These are phyloP conservation scores for Dryadula phaetusa DNA, from an alignment of 2,888 invertebrate species.

Conservation along the genomic window DNA sequence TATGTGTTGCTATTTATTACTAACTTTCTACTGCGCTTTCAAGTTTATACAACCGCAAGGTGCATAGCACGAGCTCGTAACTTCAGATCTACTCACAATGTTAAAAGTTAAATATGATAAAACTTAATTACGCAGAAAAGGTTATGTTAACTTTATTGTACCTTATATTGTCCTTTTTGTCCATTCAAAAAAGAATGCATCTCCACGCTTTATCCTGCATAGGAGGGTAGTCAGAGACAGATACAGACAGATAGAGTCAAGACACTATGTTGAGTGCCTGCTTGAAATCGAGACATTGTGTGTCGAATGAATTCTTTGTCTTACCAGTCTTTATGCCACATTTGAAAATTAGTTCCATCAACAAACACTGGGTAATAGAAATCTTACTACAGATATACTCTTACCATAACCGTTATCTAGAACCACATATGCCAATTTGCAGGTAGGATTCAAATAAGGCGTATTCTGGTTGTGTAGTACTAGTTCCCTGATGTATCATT, in stretches of 20 bases:
- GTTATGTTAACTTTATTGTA: no score
- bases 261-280: no score
- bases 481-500: neutral
- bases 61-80: neutral
- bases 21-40: neutral
- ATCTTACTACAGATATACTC: neutral
- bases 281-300: no score
- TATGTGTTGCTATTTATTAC: conserved; percentile 9
- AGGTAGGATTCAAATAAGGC: neutral
- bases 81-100: neutral
- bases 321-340: no score
- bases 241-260: no score
- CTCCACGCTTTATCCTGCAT: no score
- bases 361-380: neutral
- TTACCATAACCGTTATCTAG: no score
- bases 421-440: neutral
- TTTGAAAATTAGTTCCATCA: no score
- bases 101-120: neutral
- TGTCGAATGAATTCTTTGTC: no score
- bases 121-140: neutral
- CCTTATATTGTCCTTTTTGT: no score
- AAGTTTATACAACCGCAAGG: neutral
- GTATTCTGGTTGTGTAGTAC: neutral
- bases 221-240: no score
- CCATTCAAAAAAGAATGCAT: no score